phyloP scores from a whole-genome alignment of 1,140 invertebrate species.

The Coptotermes formosanus region DNA sequence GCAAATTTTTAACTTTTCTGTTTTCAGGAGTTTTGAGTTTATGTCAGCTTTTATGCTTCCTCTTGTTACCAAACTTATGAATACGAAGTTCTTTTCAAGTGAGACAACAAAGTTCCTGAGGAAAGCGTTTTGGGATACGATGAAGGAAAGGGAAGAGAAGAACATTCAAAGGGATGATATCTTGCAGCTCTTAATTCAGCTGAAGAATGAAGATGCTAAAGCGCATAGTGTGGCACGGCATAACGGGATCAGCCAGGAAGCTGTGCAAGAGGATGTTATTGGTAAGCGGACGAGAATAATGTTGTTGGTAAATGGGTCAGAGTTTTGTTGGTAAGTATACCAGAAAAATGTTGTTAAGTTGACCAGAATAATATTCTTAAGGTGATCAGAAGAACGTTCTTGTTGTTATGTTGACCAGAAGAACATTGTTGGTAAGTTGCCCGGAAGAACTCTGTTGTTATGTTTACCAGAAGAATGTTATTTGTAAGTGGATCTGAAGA shows the following conservation, averaged over 20 bases:
- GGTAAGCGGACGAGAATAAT: background rate
- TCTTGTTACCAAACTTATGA: slow-evolving; percentile 22
- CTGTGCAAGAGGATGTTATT: background rate
- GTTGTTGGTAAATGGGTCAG: background rate
- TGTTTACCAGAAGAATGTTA: too few species aligned
- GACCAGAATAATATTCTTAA: too few species aligned
- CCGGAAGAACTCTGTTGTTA: too few species aligned
- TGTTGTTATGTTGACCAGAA: too few species aligned
- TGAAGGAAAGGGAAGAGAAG: slow-evolving; percentile 50
- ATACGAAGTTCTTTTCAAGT: slow-evolving; percentile 51
- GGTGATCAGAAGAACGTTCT: too few species aligned
- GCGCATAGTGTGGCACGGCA: slow-evolving; percentile 32
- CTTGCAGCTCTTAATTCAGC: slow-evolving; percentile 58
- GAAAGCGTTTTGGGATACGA: slow-evolving; percentile 54
- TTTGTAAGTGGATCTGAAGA: too few species aligned
- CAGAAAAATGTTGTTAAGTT: too few species aligned
- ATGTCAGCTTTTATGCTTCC: slow-evolving; percentile 29
- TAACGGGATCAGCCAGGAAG: background rate
- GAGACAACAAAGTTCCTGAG: slow-evolving; percentile 54
- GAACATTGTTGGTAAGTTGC: too few species aligned
- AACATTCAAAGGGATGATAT: slow-evolving; percentile 56
- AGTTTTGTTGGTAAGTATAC: background rate
- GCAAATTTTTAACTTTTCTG: slow-evolving; percentile 22
- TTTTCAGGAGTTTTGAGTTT: slow-evolving; percentile 25
- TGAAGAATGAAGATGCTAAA: slow-evolving; percentile 53